Conservation (phyloP, 1,140 invertebrate species). For the Protaetia brevitarsis region DNA sequence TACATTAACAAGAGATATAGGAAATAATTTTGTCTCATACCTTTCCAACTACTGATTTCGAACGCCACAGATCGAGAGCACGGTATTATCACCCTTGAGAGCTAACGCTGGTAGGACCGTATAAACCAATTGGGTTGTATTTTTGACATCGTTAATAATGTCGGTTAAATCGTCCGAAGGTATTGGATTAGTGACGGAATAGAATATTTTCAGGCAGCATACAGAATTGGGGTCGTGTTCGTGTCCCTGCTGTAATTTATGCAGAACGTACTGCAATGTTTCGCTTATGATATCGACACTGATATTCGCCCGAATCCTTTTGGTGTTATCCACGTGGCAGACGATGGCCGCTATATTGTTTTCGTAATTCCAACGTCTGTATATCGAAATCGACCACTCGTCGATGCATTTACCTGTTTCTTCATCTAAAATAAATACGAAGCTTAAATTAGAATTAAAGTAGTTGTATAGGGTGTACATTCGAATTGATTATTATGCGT, state of each 20-base stretch:
- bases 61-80: constrained; percentile 71
- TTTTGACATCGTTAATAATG: constrained; percentile 45
- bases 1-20: constrained; percentile 7
- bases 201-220: constrained; percentile 71
- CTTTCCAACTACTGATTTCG: constrained; percentile 33
- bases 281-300: constrained; percentile 61
- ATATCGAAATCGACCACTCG: constrained; percentile 75
- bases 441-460: background rate
- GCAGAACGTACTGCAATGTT: constrained; percentile 67
- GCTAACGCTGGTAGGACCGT: constrained; percentile 74
- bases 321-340: constrained; percentile 67
- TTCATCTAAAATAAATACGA: constrained; percentile 70
- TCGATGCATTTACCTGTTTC: constrained; percentile 81
- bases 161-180: constrained; percentile 48
- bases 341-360: constrained; percentile 82
- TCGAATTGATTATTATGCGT: constrained; percentile 81
- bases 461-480: constrained; percentile 58
- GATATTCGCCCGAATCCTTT: constrained; percentile 49
- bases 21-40: background rate
- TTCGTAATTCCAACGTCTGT: constrained; percentile 82
- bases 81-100: constrained; percentile 73
- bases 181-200: constrained; percentile 61
- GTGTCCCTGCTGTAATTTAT: constrained; percentile 68
- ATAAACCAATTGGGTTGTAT: constrained; percentile 53
- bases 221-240: constrained; percentile 56